These are phyloP conservation scores for Punctoribates punctum DNA, from an alignment of 2,888 invertebrate genomes.

Conservation along the genomic window DNA sequence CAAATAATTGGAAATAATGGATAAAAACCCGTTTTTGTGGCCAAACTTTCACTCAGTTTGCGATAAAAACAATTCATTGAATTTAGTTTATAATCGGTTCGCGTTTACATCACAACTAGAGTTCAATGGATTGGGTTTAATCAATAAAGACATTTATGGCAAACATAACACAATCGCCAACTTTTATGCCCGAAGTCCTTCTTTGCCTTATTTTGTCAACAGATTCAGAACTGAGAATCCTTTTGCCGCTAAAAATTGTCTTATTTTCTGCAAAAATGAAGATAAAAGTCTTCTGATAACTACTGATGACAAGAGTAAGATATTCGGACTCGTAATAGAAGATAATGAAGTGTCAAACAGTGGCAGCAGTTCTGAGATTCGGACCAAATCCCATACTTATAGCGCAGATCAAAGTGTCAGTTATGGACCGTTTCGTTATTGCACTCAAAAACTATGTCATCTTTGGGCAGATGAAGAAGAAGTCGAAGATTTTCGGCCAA, in stretches of 20 bases:
- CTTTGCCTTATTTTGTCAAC: background rate
- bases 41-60: constrained; percentile 9
- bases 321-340: background rate
- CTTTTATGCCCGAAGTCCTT: constrained; percentile 2
- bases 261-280: background rate
- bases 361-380: background rate
- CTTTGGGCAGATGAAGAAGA: background rate
- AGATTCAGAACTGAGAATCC: background rate
- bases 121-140: background rate
- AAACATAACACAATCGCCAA: background rate
- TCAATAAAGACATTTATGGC: no score
- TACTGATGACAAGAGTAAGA: background rate
- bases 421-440: constrained; percentile 13
- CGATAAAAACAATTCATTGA: background rate
- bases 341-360: background rate
- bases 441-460: background rate
- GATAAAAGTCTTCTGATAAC: background rate
- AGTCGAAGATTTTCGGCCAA: background rate
- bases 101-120: background rate
- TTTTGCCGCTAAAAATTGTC: background rate
- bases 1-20: background rate
- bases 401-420: background rate
- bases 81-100: background rate
- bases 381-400: background rate
- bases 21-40: background rate